Percentiles rank a stretch among this genome's conserved stretches.
phyloP scores from a whole-genome alignment of 2,888 invertebrate species.

The Enoplolaimus lenunculus region DNA sequence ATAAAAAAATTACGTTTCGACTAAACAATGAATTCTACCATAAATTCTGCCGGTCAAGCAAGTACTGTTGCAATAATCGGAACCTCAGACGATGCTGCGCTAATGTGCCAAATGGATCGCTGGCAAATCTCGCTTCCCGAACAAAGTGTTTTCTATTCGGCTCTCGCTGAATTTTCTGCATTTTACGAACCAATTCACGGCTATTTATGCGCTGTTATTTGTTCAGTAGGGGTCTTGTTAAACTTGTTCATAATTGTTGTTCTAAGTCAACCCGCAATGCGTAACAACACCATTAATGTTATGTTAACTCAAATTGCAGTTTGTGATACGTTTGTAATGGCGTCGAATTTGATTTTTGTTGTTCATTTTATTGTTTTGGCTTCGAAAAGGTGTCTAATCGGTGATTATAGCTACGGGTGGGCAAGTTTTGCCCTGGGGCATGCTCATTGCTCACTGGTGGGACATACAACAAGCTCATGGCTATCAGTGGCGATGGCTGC shows the following conservation, averaged over 20 bases:
- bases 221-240: slow-evolving; percentile 22
- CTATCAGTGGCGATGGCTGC: slow-evolving; percentile 45
- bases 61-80: too few relatives aligned
- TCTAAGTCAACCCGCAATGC: slow-evolving; percentile 22
- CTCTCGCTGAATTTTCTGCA: neutral
- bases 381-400: slow-evolving; percentile 30
- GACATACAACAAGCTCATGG: slow-evolving; percentile 46
- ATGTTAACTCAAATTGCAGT: slow-evolving; percentile 15
- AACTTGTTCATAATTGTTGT: slow-evolving; percentile 24
- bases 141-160: slow-evolving; percentile 10
- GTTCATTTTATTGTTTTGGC: slow-evolving; percentile 33
- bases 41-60: too few relatives aligned
- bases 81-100: too few relatives aligned
- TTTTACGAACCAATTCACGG: slow-evolving; percentile 19
- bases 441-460: slow-evolving; percentile 44
- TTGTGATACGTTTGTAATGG: slow-evolving; percentile 37
- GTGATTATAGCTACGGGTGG: slow-evolving; percentile 41
- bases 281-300: slow-evolving; percentile 6
- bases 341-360: slow-evolving; percentile 36
- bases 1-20: too few relatives aligned
- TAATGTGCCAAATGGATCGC: too few relatives aligned
- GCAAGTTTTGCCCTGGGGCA: slow-evolving; percentile 44
- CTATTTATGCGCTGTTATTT: slow-evolving; percentile 22
- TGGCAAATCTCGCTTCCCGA: slow-evolving; percentile 5
- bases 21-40: too few relatives aligned